Conservation (phyloP, 2,797 vertebrate species). For the Heteromormyrus szaboi region DNA sequence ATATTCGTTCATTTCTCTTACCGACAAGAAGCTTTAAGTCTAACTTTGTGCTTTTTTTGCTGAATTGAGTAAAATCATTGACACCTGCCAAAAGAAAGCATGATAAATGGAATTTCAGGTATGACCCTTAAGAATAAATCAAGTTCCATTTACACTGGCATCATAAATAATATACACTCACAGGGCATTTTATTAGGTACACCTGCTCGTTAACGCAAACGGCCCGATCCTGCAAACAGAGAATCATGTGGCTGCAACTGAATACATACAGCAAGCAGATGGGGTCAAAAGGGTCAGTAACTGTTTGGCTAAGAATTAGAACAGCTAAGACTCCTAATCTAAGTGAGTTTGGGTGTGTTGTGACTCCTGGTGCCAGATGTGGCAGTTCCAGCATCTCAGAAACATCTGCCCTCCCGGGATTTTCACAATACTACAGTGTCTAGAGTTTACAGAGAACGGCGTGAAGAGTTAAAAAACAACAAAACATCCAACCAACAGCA, state of each 20-base stretch:
- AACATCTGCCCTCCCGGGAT: background rate
- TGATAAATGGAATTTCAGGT: background rate
- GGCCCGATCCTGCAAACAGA: background rate
- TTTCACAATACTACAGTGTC: background rate
- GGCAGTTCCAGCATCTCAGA: background rate
- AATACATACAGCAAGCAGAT: background rate
- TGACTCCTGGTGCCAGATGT: background rate
- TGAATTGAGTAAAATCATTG: background rate
- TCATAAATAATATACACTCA: slow-evolving; percentile 4
- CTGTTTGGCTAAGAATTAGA: background rate
- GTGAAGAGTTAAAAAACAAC: background rate
- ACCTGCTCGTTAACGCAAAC: background rate
- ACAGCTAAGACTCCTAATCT: background rate
- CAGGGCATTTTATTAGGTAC: slow-evolving; percentile 1
- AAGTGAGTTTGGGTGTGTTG: background rate
- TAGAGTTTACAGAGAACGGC: background rate
- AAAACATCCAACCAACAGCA: background rate
- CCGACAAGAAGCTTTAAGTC: background rate
- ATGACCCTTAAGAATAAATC: background rate
- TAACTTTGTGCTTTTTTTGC: background rate
- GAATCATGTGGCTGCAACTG: background rate
- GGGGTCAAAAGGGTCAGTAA: background rate
- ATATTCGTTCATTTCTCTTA: background rate
- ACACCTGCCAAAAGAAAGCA: background rate
- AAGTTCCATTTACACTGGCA: background rate